phyloP scores from a whole-genome alignment of 2,113 vertebrate genomes.

The Silurus asotus region DNA sequence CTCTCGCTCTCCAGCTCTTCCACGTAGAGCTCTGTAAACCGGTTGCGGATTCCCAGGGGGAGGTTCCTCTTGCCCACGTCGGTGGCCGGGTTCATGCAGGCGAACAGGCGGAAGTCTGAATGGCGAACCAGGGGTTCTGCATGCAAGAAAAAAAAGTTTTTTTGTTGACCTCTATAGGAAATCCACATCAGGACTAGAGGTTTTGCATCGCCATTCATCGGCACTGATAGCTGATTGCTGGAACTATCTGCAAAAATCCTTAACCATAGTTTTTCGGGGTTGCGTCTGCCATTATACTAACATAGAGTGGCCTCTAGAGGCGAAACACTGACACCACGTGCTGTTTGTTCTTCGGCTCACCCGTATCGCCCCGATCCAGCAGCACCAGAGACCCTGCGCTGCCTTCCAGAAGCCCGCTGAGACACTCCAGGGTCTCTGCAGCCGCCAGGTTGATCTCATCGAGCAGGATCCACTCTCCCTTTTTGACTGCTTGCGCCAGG shows the following conservation, averaged over 20 bases:
- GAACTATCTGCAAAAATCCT: too few relatives aligned
- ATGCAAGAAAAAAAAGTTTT: not conserved
- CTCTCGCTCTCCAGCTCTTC: slow-evolving; percentile 90
- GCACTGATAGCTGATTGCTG: too few relatives aligned
- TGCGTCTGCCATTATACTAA: too few relatives aligned
- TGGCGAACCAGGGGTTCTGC: slow-evolving; percentile 88
- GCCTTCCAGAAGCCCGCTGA: slow-evolving; percentile 94
- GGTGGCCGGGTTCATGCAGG: slow-evolving; percentile 98
- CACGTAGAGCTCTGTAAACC: slow-evolving; percentile 95
- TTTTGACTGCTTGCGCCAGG: slow-evolving; percentile 90
- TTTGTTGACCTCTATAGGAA: too few relatives aligned
- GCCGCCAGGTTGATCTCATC: slow-evolving; percentile 98
- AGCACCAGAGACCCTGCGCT: slow-evolving; percentile 86
- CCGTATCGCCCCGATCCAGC: slow-evolving; percentile 93
- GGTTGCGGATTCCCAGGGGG: slow-evolving; percentile 93
- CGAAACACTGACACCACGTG: too few relatives aligned
- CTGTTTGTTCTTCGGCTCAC: slow-evolving; percentile 61
- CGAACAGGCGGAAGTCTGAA: slow-evolving; percentile 91
- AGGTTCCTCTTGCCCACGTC: slow-evolving; percentile 97
- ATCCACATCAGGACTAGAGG: too few relatives aligned
- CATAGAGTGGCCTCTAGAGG: too few relatives aligned
- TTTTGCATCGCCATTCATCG: too few relatives aligned
- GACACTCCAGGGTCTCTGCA: slow-evolving; percentile 92
- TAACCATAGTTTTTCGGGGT: too few relatives aligned
- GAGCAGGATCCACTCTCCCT: slow-evolving; percentile 94